A percentile compares a stretch with the other conserved stretches of the same genome.
phyloP scores from a whole-genome alignment of 1,140 invertebrate genomes.

The Aphidius ervi region DNA sequence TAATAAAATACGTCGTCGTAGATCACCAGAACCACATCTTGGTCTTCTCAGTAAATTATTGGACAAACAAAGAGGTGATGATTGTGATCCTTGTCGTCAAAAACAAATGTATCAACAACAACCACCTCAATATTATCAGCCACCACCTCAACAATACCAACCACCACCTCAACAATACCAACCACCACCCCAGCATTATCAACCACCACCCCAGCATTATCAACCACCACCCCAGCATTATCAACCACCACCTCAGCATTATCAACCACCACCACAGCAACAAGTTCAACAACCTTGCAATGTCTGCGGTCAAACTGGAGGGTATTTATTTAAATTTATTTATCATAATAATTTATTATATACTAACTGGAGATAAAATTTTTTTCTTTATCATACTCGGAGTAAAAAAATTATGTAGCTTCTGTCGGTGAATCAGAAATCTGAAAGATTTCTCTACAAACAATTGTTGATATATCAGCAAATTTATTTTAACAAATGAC shows the following conservation, averaged over 20 bases:
- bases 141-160: background rate
- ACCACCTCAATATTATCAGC: background rate
- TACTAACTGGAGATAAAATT: background rate
- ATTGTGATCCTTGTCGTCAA: constrained; percentile 16
- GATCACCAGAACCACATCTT: constrained; percentile 33
- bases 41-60: constrained; percentile 23
- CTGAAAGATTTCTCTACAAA: background rate
- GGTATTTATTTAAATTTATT: constrained; percentile 7
- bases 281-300: constrained; percentile 16
- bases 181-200: background rate
- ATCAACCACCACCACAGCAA: constrained; percentile 14
- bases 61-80: constrained; percentile 18
- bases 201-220: constrained; percentile 1
- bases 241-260: constrained; percentile 1
- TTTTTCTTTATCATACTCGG: background rate
- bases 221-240: constrained; percentile 1
- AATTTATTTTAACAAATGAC: no score
- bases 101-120: no score
- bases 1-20: constrained; percentile 38
- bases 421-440: no score
- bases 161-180: background rate
- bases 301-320: constrained; percentile 17
- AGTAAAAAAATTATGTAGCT: no score
- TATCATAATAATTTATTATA: background rate
- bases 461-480: no score